Evolutionary conservation across 1,140 invertebrate species (phyloP).

Genomic region (Pentalonia nigronervosa): DNA sequence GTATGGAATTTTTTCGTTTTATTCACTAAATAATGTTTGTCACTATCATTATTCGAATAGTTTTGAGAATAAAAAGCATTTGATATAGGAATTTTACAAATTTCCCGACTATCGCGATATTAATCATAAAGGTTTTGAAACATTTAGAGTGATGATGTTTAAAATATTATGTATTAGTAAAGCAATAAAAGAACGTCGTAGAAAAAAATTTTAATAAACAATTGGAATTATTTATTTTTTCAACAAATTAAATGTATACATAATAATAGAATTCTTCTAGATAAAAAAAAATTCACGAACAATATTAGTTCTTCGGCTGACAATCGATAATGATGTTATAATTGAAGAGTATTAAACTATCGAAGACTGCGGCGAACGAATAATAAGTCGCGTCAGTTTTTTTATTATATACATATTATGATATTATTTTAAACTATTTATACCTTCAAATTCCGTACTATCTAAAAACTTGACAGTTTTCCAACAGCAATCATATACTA

Average conservation of each 20-base stretch:
- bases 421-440: neutral
- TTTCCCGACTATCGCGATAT: neutral
- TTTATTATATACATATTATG: neutral
- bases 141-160: neutral
- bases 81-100: neutral
- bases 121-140: neutral
- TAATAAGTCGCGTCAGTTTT: neutral
- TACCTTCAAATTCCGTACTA: neutral
- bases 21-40: conserved; percentile 9
- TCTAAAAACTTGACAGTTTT: no score
- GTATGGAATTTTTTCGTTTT: neutral
- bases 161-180: neutral
- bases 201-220: neutral
- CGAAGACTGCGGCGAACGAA: neutral
- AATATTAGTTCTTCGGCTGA: neutral
- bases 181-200: neutral
- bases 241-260: neutral
- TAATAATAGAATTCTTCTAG: neutral
- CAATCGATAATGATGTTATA: neutral
- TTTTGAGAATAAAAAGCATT: neutral
- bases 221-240: neutral
- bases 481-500: neutral
- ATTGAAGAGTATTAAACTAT: neutral
- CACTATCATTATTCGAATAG: neutral
- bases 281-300: neutral